Percentiles rank a stretch among this genome's conserved stretches.
phyloP scores from a whole-genome alignment of 2,888 invertebrate species.

The Coecobrya sp. region DNA sequence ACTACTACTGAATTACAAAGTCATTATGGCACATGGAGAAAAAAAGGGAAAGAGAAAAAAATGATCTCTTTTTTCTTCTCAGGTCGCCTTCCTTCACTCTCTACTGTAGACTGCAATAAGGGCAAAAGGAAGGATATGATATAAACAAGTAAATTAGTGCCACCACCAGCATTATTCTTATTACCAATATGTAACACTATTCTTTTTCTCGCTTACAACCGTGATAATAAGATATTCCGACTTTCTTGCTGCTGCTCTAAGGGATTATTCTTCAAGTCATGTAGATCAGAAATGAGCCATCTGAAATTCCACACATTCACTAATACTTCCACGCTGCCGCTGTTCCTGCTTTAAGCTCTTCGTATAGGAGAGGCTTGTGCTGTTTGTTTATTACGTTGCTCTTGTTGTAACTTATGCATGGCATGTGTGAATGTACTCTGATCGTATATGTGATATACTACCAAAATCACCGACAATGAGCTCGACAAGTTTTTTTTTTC shows the following conservation, averaged over 20 bases:
- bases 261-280: conserved; percentile 72
- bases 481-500: conserved; percentile 73
- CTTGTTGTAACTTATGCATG: conserved; percentile 63
- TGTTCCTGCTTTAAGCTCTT: conserved; percentile 46
- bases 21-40: conserved; percentile 53
- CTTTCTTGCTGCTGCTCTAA: neutral
- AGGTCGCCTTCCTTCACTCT: neutral
- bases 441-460: conserved; percentile 74
- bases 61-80: conserved; percentile 49
- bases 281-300: conserved; percentile 82
- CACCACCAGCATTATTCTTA: conserved; percentile 48
- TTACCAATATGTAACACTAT: conserved; percentile 50
- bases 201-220: conserved; percentile 17
- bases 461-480: conserved; percentile 81
- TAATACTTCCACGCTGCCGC: conserved; percentile 60
- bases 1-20: conserved; percentile 54
- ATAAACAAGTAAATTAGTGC: conserved; percentile 76
- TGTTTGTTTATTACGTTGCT: neutral
- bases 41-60: conserved; percentile 46
- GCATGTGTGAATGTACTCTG: conserved; percentile 60
- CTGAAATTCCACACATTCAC: conserved; percentile 85
- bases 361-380: conserved; percentile 12
- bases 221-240: conserved; percentile 38
- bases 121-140: conserved; percentile 39
- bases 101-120: neutral